Evolutionary conservation across 2,888 invertebrate species (phyloP), one percentile per base, ranked within the genome.

Genomic region (Hedya salicella): DNA sequence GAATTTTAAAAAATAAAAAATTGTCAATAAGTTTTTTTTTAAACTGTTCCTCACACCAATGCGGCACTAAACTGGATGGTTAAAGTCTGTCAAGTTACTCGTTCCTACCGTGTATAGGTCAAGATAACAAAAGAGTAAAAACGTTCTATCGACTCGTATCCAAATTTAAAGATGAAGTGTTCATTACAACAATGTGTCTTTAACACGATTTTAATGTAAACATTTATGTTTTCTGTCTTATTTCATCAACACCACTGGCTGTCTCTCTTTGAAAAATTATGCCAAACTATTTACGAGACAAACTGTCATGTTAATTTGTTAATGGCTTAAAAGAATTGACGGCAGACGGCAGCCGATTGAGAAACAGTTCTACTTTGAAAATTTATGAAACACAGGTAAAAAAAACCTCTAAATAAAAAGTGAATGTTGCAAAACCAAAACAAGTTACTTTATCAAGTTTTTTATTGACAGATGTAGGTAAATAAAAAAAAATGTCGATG

Each of bases 321-420:
- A 44, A 44, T n/a, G 13, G 56, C 17, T 44, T 44, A 32, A 17
- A 57, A 57, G 32, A 57, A n/a, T 32, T 46, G 44, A 57, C 44
- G 32, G 32, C 57, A 57, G 44, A 57, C 44, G 32, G 32, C 57
- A 32, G n/a, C 17, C 16, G 57, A 57, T 57, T 57, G 57, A 32
- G 44, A 46, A 57, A 57, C 57, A 32, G 17, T 57, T 57, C 57
- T 46, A 46, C 44, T 30, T 57, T 46, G 9, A 30, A 57, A 46
- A 46, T 16, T 44, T 36, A 36, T 6, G 11, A 9, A 36, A 9
- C 13, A 36, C 9, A 46, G 32, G 17, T 25, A 53, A 36, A 57
- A 57, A 8, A 44, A 56, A 56, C 11, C 11, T 8, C 25, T 40
- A 44, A 13, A 14, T 44, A 44, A 56, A 56, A 30, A 25, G n/a